Base-by-base conservation (phyloP, 2,888 invertebrate species). In the Corythucha ciliata region DNA sequence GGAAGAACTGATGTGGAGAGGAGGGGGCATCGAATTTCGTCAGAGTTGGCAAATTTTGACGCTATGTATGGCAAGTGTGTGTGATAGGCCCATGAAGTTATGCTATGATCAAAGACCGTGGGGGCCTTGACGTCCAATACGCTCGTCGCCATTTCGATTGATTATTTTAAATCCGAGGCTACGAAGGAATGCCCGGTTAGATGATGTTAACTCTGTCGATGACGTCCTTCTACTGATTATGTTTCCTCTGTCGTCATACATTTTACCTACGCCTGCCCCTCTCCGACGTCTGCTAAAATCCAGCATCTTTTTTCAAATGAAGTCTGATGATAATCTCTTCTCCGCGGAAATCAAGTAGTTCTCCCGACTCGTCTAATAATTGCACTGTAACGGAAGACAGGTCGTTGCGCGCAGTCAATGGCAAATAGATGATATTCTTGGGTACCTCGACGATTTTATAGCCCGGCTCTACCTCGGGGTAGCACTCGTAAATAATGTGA, bases 21-120 rank as follows among this genome's bases (percentile, higher is more conserved):
- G n/a, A n/a, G n/a, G n/a, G 62, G 60, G 40, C 64, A 63, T 20
- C 63, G 48, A 25, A 64, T 63, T 60, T 64, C 62, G 64, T 64
- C 64, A 55, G 61, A 66, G 42, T 62, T 60, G 49, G 64, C 58
- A 46, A 56, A 58, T 36, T 54, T 55, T 24, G 56, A 51, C 14
- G 58, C 48, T 42, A 59, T 50, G 55, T 63, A 63, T 46, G 63
- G 63, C 53, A 58, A 57, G 57, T 64, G 62, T 16, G 57, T 59
- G 44, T 61, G 63, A 37, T 39, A 49, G 16, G 16, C 40, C n/a
- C n/a, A 16, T n/a, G 16, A 12, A 16, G 22, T 39, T 39, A 54
- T 29, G 12, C 36, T 39, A 14, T 54, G 40, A 34, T 54, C 50
- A 42, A 54, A 54, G n/a, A n/a, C n/a, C n/a, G n/a, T n/a, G n/a